A percentile compares a stretch with the other conserved stretches of the same genome.
Conservation (phyloP, 2,888 invertebrate genomes). For the Calliopum simillimum region DNA sequence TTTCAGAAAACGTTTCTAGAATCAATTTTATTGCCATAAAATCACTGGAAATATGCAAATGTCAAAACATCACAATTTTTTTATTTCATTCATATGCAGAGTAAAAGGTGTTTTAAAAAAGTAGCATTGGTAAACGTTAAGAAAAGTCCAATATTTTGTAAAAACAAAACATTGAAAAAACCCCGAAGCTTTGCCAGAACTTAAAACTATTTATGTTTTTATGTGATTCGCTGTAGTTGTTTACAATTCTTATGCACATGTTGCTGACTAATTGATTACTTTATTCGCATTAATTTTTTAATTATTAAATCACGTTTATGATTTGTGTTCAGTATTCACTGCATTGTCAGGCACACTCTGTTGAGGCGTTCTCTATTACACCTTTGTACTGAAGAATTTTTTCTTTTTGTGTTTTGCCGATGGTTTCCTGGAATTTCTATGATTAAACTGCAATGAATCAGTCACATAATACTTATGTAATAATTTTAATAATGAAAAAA, state of each 20-base stretch:
- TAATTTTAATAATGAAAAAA: not conserved
- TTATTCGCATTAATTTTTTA: not conserved
- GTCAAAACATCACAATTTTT: too few species aligned
- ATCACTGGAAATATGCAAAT: too few species aligned
- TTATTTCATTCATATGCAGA: too few species aligned
- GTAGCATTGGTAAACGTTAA: too few species aligned
- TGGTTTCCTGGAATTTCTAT: conserved; percentile 7
- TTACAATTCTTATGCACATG: not conserved
- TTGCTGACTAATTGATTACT: conserved; percentile 3
- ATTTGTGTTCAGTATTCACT: conserved; percentile 1
- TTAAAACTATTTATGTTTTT: not conserved
- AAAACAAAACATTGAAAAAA: too few species aligned
- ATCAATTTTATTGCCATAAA: too few species aligned
- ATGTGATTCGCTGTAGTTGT: conserved; percentile 2
- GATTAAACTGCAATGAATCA: not conserved
- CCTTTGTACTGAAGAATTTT: not conserved
- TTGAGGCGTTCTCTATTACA: not conserved
- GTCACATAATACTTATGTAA: not conserved
- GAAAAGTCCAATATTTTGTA: too few species aligned
- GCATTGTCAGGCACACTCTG: not conserved
- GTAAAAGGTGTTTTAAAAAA: too few species aligned
- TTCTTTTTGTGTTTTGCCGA: not conserved
- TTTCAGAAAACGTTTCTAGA: too few species aligned
- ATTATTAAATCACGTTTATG: conserved; percentile 13
- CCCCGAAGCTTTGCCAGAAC: too few species aligned